Conservation (phyloP, 2,888 invertebrate genomes). For the Ennomos fuscantarius region DNA sequence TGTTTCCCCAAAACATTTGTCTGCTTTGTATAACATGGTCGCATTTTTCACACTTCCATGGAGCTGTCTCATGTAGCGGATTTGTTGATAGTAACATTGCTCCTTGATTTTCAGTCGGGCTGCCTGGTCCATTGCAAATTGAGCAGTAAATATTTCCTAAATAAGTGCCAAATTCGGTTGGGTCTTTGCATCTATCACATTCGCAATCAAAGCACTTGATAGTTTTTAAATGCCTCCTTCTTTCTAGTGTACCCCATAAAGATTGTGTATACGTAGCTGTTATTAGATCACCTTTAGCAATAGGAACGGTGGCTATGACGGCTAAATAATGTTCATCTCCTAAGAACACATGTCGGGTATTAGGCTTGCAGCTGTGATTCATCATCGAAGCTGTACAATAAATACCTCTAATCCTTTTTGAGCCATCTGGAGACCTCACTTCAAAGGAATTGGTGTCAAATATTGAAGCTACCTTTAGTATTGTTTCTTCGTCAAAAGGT, state of each 20-base stretch:
- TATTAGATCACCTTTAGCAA: conserved; percentile 88
- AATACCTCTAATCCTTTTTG: conserved; percentile 85
- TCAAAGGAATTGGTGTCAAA: conserved; percentile 90
- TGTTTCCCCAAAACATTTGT: conserved; percentile 86
- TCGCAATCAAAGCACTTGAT: conserved; percentile 89
- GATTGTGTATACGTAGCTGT: conserved; percentile 89
- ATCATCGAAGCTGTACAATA: conserved; percentile 88
- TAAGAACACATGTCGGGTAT: conserved; percentile 88
- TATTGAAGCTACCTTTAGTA: conserved; percentile 87
- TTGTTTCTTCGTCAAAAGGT: conserved; percentile 84
- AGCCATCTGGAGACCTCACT: conserved; percentile 81
- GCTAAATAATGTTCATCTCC: conserved; percentile 86
- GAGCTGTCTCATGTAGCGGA: conserved; percentile 84
- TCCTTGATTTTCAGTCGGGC: conserved; percentile 48
- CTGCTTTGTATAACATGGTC: conserved; percentile 82
- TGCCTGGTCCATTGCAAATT: conserved; percentile 82
- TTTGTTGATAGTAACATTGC: conserved; percentile 85
- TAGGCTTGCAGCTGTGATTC: conserved; percentile 90
- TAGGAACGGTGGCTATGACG: conserved; percentile 87
- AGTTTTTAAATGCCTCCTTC: conserved; percentile 85
- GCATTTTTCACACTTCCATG: conserved; percentile 89
- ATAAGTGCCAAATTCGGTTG: conserved; percentile 88
- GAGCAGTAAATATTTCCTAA: conserved; percentile 87
- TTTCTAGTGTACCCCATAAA: conserved; percentile 88
- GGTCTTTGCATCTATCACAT: conserved; percentile 88